Conservation (phyloP, 2,888 invertebrate genomes). For the Nymphalis urticae region DNA sequence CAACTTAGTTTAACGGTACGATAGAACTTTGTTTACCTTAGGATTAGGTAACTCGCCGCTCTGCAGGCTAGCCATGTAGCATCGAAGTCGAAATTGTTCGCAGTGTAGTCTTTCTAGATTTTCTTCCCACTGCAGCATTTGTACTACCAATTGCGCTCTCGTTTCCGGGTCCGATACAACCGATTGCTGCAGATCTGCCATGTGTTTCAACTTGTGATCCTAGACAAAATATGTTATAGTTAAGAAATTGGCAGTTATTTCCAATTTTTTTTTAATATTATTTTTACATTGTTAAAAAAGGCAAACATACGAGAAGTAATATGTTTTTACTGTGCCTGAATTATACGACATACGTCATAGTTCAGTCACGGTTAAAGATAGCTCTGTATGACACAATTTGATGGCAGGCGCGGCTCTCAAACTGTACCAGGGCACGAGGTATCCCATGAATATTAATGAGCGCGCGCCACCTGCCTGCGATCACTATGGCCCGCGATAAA, state of each 20-base stretch:
- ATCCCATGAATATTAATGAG: slow-evolving; percentile 76
- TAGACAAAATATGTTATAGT: slow-evolving; percentile 58
- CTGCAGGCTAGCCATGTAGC: slow-evolving; percentile 98
- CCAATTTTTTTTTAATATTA: too few species aligned
- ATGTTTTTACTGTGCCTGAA: neutral
- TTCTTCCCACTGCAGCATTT: slow-evolving; percentile 98
- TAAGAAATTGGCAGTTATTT: too few species aligned
- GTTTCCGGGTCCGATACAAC: slow-evolving; percentile 96
- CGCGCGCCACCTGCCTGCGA: slow-evolving; percentile 59
- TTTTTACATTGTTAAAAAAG: too few species aligned
- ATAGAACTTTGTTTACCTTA: slow-evolving; percentile 84
- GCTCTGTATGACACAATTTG: slow-evolving; percentile 50
- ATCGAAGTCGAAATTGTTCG: slow-evolving; percentile 96
- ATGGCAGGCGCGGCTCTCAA: slow-evolving; percentile 52
- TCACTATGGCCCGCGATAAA: slow-evolving; percentile 44
- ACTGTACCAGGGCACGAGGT: slow-evolving; percentile 56
- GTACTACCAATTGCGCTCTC: slow-evolving; percentile 94
- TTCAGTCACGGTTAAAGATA: slow-evolving; percentile 30
- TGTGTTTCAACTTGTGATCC: slow-evolving; percentile 98
- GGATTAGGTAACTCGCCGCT: slow-evolving; percentile 98
- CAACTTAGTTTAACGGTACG: too few species aligned
- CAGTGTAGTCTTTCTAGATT: slow-evolving; percentile 97
- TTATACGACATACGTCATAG: slow-evolving; percentile 6
- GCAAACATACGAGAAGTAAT: too few species aligned
- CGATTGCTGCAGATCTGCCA: slow-evolving; percentile 99